Evolutionary conservation across 2,113 vertebrate genomes (phyloP).

Genomic region (Cricetomys ansorgei): DNA sequence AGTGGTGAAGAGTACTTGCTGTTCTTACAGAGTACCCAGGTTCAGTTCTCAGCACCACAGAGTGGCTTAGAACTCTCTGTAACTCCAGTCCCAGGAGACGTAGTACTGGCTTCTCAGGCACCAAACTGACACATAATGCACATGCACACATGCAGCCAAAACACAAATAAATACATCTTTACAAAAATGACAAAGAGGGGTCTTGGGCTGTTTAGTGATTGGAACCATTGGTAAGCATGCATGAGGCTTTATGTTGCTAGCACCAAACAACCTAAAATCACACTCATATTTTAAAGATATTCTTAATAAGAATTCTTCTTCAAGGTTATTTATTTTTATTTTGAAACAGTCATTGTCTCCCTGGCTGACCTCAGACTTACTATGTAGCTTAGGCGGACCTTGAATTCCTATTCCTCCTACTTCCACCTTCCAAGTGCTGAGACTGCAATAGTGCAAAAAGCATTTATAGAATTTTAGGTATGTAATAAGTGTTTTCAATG

Average conservation of each 20-base stretch:
- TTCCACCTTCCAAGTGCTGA: not conserved
- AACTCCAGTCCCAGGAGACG: not conserved
- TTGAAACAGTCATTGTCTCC: not conserved
- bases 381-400: not conserved
- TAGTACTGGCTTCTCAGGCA: not conserved
- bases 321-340: not conserved
- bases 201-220: not conserved
- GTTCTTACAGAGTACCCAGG: not conserved
- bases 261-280: not conserved
- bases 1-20: not conserved
- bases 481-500: conserved; percentile 25
- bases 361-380: not conserved
- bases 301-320: not conserved
- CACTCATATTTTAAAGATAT: conserved; percentile 24
- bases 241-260: not conserved
- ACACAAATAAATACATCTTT: not conserved
- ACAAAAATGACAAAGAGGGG: not conserved
- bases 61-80: not conserved
- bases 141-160: not conserved
- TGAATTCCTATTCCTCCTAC: not conserved
- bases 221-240: not conserved
- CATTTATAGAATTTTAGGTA: not conserved
- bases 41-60: not conserved
- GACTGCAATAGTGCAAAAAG: not conserved
- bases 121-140: not conserved